Evolutionary conservation across 2,888 invertebrate genomes (phyloP).

Genomic region (Busseola fusca): DNA sequence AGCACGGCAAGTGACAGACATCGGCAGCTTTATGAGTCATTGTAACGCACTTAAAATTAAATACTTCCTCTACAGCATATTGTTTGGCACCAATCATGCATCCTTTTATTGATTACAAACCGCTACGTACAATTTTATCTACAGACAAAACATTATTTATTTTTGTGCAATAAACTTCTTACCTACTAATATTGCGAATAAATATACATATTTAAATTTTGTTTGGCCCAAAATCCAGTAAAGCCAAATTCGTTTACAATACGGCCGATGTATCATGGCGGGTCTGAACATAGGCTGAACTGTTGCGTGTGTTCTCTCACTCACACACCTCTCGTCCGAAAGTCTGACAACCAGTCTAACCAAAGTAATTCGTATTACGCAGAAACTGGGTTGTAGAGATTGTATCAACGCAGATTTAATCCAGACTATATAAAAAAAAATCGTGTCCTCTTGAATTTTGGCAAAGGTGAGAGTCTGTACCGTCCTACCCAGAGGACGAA

Average conservation of each 20-base stretch:
- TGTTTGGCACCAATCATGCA: constrained; percentile 32
- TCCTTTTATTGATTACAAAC: constrained; percentile 31
- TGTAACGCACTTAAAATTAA: constrained; percentile 37
- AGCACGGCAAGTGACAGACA: not conserved
- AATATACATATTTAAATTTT: constrained; percentile 9
- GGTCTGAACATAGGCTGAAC: no score
- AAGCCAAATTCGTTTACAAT: not conserved
- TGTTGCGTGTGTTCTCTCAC: no score
- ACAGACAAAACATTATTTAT: not conserved
- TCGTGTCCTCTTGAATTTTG: no score
- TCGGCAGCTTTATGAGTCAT: constrained; percentile 31
- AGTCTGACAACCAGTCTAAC: no score
- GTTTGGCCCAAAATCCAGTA: constrained; percentile 4
- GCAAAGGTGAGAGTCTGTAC: no score
- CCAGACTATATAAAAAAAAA: no score
- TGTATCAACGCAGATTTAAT: not conserved
- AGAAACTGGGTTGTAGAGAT: no score
- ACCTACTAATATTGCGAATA: not conserved
- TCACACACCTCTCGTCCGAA: no score
- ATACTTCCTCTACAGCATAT: constrained; percentile 40
- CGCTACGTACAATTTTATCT: constrained; percentile 7
- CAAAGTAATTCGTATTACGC: no score
- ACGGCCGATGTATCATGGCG: no score
- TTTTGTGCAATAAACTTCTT: constrained; percentile 14
- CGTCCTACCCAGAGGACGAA: no score